These are phyloP conservation scores for Megalopta genalis DNA, from an alignment of 1,140 invertebrate genomes.

Conservation along the genomic window DNA sequence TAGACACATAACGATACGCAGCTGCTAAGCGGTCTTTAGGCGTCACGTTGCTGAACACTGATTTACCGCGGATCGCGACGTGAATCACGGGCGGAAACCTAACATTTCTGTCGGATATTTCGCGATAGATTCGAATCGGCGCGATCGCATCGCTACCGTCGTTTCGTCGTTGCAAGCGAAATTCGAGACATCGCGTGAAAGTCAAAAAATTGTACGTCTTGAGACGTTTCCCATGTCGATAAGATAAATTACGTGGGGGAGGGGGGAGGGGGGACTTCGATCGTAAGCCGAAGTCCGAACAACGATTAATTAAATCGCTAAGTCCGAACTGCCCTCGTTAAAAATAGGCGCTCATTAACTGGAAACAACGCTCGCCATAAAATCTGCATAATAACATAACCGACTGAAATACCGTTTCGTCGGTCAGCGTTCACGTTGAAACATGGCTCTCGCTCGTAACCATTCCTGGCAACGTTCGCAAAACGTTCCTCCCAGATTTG, in stretches of 20 bases:
- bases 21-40: neutral
- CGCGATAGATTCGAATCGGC: neutral
- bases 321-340: neutral
- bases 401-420: constrained; percentile 8
- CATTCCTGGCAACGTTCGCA: neutral
- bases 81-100: constrained; percentile 16
- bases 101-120: neutral
- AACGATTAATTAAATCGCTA: constrained; percentile 31
- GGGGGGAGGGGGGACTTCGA: neutral
- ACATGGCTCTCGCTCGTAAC: neutral
- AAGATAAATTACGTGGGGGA: neutral
- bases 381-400: constrained; percentile 38
- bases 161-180: neutral
- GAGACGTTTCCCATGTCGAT: neutral
- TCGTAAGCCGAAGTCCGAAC: neutral
- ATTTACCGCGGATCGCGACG: constrained; percentile 2
- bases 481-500: neutral
- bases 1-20: neutral
- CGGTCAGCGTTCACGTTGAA: neutral
- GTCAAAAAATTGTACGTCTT: neutral
- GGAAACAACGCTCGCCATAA: constrained; percentile 25
- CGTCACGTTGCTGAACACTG: neutral
- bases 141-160: neutral
- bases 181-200: neutral
- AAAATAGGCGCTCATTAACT: constrained; percentile 24